phyloP scores from a whole-genome alignment of 64 coral and sea anemone species.

The Catalaphyllia jardinei region DNA sequence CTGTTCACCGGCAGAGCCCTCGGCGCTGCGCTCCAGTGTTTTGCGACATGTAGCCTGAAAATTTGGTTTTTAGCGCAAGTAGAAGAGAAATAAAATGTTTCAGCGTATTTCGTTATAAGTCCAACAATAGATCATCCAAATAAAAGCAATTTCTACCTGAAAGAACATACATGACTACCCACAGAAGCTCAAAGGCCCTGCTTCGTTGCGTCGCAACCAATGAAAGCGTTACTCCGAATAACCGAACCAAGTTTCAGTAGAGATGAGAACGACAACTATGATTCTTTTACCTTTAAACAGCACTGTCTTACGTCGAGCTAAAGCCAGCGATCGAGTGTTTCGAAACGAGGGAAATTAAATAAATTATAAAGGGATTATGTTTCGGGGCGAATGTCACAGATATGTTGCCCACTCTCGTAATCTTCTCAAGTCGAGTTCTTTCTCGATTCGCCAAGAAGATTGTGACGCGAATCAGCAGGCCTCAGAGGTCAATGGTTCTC shows the following conservation, averaged over 20 bases:
- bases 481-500: constrained; percentile 9
- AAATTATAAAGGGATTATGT: constrained; percentile 90
- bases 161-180: not conserved
- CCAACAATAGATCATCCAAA: not conserved
- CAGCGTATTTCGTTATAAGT: not conserved
- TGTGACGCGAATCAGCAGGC: constrained; percentile 27
- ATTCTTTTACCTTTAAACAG: not conserved
- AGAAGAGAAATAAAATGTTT: not conserved
- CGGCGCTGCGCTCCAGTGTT: too few relatives aligned
- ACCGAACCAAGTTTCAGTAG: not conserved
- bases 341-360: constrained; percentile 76
- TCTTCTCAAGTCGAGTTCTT: constrained; percentile 43
- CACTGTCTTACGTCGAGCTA: not conserved
- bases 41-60: not conserved
- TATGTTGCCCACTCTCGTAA: constrained; percentile 23
- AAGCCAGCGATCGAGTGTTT: constrained; percentile 33
- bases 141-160: not conserved
- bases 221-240: constrained; percentile 2
- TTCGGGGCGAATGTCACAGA: constrained; percentile 59
- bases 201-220: constrained; percentile 42
- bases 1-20: not conserved
- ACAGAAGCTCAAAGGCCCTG: not conserved
- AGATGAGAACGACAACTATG: not conserved
- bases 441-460: constrained; percentile 41
- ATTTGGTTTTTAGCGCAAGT: not conserved